Evolutionary conservation across 2,797 vertebrate genomes (phyloP).

Genomic region (Xiphophorus birchmanni): DNA sequence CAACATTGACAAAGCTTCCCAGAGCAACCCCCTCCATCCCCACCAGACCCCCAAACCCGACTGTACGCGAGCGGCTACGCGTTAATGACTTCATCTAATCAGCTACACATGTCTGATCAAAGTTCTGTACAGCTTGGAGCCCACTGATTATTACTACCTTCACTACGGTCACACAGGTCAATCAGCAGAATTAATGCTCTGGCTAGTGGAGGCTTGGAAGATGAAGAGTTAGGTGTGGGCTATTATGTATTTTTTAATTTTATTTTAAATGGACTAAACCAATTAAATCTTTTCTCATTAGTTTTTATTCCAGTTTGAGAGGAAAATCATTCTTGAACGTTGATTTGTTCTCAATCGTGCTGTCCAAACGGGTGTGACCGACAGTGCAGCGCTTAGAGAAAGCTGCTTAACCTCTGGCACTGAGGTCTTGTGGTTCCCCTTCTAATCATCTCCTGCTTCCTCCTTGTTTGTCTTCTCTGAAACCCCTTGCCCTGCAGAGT

Average conservation of each 20-base stretch:
- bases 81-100: constrained; percentile 76
- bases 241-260: not conserved
- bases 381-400: constrained; percentile 44
- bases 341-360: constrained; percentile 30
- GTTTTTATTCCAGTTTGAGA: constrained; percentile 7
- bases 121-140: constrained; percentile 58
- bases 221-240: not conserved
- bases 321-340: constrained; percentile 20
- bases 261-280: constrained; percentile 8
- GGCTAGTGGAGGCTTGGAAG: constrained; percentile 10
- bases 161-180: constrained; percentile 58
- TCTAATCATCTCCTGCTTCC: constrained; percentile 74
- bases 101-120: constrained; percentile 72
- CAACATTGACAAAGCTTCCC: not conserved
- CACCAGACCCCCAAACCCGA: not conserved
- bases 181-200: constrained; percentile 50
- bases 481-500: constrained; percentile 62
- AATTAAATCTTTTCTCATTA: constrained; percentile 29
- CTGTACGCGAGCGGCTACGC: constrained; percentile 43
- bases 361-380: constrained; percentile 37
- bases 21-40: not conserved
- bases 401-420: constrained; percentile 66
- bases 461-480: constrained; percentile 68
- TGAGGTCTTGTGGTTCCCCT: constrained; percentile 53
- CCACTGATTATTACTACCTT: constrained; percentile 67